Base-by-base conservation (phyloP, 2,797 vertebrate genomes). In the Eupleurogrammus muticus region DNA sequence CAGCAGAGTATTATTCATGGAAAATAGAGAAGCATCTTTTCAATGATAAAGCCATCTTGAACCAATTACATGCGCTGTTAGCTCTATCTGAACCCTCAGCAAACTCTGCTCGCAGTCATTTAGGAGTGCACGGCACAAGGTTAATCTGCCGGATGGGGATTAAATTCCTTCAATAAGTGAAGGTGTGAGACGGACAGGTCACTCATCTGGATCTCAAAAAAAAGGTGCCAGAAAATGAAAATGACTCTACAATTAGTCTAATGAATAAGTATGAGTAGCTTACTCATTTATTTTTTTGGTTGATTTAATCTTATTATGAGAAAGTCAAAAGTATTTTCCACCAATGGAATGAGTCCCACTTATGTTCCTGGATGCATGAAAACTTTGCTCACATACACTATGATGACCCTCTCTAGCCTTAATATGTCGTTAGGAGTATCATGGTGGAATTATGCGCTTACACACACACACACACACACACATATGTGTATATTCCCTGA, bases 21-120 rank as follows among this genome's bases (percentile, higher is more conserved):
- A 50, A 34, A 48, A 49, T 75, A 48, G 24, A 47, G 64, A 67
- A 67, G 66, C 55, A 62, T 87, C 80, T 48, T 74, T 75, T 83
- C 70, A 89, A 81, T 64, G 75, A 88, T 80, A 77, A 84, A 76
- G 64, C 75, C 79, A 78, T 82, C 84, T 87, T 87, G 75, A 89
- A 88, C 58, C 88, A 90, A 92, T 93, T 91, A 91, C 85, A 85
- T 58, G 83, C 72, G 56, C 86, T 67, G 71, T 91, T 92, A 82
- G 72, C 87, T 73, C 74, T 51, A 58, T 77, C 74, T 82, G 80
- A 91, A 88, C 75, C 80, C 53, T 64, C 14, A 32, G 42, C 57
- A 65, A 80, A 83, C 77, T 75, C 65, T 64, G 63, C 67, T 73
- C 36, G 1, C 68, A 35, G 80, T 58, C 60, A 56, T 84, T 89